A percentile compares a stretch with the other conserved stretches of the same genome.
Evolutionary conservation across 2,888 invertebrate genomes (phyloP).

Genomic region (Entomobrya proxima): DNA sequence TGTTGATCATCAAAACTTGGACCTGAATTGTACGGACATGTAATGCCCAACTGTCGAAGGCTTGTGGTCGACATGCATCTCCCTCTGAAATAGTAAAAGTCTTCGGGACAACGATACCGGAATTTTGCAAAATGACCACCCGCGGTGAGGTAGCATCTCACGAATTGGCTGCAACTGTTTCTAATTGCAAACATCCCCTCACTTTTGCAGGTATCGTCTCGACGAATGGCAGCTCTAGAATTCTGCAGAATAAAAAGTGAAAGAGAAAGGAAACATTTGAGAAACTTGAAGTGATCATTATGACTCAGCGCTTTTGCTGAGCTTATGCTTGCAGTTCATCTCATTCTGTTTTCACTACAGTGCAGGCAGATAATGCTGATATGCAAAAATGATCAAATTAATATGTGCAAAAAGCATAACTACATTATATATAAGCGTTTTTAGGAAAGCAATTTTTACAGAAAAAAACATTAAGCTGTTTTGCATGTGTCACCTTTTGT

Average conservation of each 20-base stretch:
- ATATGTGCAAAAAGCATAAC: not conserved
- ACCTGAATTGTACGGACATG: constrained; percentile 39
- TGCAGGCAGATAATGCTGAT: not conserved
- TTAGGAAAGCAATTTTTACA: constrained; percentile 4
- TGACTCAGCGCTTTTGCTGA: constrained; percentile 19
- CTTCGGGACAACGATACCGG: constrained; percentile 52
- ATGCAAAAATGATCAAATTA: not conserved
- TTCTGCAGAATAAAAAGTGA: constrained; percentile 25
- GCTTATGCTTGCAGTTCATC: not conserved
- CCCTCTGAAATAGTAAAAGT: constrained; percentile 47
- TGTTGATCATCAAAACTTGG: constrained; percentile 41
- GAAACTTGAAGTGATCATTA: constrained; percentile 1
- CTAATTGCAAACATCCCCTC: constrained; percentile 53
- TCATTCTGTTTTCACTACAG: not conserved
- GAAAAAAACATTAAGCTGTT: not conserved
- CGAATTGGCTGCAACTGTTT: constrained; percentile 34
- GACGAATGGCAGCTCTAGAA: constrained; percentile 37
- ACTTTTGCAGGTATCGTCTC: constrained; percentile 26
- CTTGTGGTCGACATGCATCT: constrained; percentile 24
- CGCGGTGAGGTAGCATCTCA: constrained; percentile 28
- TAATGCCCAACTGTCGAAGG: constrained; percentile 31
- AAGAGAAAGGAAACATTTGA: constrained; percentile 10
- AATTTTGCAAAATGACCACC: constrained; percentile 55
- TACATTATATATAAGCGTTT: not conserved
- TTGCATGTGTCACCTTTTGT: constrained; percentile 23